Evolutionary conservation across 2,888 invertebrate genomes (phyloP).

Genomic region (Amblyjoppa fuscipennis): DNA sequence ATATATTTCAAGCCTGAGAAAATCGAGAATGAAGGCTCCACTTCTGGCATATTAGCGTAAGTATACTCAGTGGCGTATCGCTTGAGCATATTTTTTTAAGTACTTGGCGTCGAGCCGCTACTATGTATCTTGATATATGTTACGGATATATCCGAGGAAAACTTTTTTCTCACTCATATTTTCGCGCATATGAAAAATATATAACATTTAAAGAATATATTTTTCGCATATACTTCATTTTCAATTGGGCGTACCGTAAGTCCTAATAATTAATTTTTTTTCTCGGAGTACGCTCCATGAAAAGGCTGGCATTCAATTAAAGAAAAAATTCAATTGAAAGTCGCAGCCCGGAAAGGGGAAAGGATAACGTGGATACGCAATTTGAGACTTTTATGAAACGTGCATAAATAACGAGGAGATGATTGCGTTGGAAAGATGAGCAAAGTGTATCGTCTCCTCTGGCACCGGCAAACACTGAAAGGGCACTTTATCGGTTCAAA

Average conservation of each 20-base stretch:
- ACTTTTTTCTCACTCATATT: too few relatives aligned
- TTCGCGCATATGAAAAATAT: too few relatives aligned
- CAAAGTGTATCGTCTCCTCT: background rate
- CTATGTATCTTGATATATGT: too few relatives aligned
- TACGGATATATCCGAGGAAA: too few relatives aligned
- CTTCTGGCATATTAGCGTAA: too few relatives aligned
- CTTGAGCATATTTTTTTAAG: too few relatives aligned
- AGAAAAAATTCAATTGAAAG: background rate
- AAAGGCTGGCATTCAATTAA: background rate
- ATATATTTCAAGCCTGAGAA: too few relatives aligned
- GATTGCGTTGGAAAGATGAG: background rate
- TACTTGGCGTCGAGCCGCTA: too few relatives aligned
- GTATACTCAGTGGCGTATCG: too few relatives aligned
- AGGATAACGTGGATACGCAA: background rate
- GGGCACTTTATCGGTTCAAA: constrained; percentile 15
- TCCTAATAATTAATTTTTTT: background rate
- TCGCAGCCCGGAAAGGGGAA: background rate
- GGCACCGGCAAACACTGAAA: background rate
- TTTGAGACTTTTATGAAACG: background rate
- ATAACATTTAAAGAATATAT: too few relatives aligned
- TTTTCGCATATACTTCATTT: too few relatives aligned
- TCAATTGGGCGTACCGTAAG: background rate
- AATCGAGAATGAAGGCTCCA: too few relatives aligned
- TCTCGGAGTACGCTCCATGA: background rate
- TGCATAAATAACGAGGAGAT: background rate